These are phyloP conservation scores for Sitodiplosis mosellana DNA, from an alignment of 1,140 invertebrate genomes.

Conservation along the genomic window DNA sequence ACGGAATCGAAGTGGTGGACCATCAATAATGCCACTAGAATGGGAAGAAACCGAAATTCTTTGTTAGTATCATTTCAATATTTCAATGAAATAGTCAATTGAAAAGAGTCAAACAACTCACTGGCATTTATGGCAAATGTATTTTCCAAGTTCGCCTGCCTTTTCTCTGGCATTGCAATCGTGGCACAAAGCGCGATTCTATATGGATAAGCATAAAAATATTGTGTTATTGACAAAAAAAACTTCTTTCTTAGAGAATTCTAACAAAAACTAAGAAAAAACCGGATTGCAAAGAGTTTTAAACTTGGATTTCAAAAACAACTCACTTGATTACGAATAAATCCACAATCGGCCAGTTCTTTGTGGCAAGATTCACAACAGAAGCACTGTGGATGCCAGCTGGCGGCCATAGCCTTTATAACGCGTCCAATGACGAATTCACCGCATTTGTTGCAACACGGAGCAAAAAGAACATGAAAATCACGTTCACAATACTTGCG, in stretches of 20 bases:
- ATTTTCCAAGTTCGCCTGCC: slow-evolving; percentile 85
- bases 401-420: slow-evolving; percentile 98
- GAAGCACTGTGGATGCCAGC: slow-evolving; percentile 97
- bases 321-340: slow-evolving; percentile 85
- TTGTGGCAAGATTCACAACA: slow-evolving; percentile 82
- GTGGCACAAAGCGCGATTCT: slow-evolving; percentile 77
- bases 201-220: background rate
- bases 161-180: slow-evolving; percentile 93
- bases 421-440: slow-evolving; percentile 95
- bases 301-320: background rate
- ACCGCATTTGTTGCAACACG: slow-evolving; percentile 93
- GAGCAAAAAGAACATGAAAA: slow-evolving; percentile 95
- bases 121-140: slow-evolving; percentile 98
- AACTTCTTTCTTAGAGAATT: too few species aligned
- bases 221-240: background rate
- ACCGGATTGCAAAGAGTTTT: background rate
- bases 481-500: slow-evolving; percentile 99
- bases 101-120: slow-evolving; percentile 32
- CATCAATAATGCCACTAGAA: slow-evolving; percentile 82
- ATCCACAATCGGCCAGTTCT: slow-evolving; percentile 89
- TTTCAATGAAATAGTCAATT: background rate
- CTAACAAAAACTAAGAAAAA: background rate
- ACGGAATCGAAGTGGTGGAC: slow-evolving; percentile 86
- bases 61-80: background rate
- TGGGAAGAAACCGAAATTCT: slow-evolving; percentile 4